These are phyloP conservation scores for Cremastinae sp. DNA, from an alignment of 2,888 invertebrate species.

Conservation along the genomic window DNA sequence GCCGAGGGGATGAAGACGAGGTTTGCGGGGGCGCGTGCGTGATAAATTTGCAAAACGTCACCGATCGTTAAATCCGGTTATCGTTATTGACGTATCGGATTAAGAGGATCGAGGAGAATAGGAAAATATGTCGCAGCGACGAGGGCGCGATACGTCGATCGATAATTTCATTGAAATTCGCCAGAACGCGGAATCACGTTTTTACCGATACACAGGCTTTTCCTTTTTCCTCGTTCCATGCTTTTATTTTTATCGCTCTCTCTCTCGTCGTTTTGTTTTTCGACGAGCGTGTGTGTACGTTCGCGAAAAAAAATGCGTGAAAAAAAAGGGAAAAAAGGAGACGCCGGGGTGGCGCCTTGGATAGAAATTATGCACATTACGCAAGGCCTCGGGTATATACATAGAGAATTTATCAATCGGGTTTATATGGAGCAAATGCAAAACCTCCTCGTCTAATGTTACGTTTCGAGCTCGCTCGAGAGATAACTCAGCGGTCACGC, in stretches of 20 bases:
- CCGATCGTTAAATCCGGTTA: conserved; percentile 53
- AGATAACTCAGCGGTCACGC: conserved; percentile 43
- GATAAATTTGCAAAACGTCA: conserved; percentile 52
- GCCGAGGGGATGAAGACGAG: conserved; percentile 5
- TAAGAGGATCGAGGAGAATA: conserved; percentile 6
- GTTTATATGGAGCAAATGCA: conserved; percentile 38
- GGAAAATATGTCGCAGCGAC: conserved; percentile 14
- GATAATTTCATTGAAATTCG: conserved; percentile 43
- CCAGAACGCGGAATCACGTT: conserved; percentile 40
- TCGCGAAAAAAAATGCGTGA: too few relatives aligned
- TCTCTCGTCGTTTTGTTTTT: not conserved
- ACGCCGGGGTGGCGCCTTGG: conserved; percentile 57
- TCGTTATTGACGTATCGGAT: conserved; percentile 48
- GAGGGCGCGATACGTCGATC: conserved; percentile 46
- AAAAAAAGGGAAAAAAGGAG: not conserved
- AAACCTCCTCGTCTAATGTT: conserved; percentile 39
- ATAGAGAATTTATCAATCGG: not conserved
- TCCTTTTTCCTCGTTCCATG: conserved; percentile 16
- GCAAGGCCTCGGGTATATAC: conserved; percentile 44
- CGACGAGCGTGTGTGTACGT: conserved; percentile 1
- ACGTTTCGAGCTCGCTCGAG: conserved; percentile 28
- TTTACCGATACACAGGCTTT: conserved; percentile 3
- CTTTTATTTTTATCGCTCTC: conserved; percentile 13
- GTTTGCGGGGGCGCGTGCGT: conserved; percentile 26
- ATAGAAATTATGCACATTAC: conserved; percentile 51